Evolutionary conservation across 2,113 vertebrate species (phyloP).

Genomic region (Alethe diademata): DNA sequence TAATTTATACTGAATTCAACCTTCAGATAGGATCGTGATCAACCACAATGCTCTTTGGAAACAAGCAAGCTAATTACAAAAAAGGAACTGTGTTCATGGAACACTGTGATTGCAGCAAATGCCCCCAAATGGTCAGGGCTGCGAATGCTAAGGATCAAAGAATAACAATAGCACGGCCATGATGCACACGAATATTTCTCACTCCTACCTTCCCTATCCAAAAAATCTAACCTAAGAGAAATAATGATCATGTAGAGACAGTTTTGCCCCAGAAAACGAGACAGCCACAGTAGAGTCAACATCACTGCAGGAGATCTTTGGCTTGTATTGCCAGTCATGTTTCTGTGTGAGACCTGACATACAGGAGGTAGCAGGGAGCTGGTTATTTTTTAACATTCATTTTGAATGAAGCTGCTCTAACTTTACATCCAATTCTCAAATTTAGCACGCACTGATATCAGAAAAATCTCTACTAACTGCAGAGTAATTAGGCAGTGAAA

Average conservation of each 20-base stretch:
- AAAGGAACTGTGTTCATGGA: neutral
- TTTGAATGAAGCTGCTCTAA: neutral
- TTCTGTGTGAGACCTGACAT: neutral
- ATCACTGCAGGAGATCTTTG: neutral
- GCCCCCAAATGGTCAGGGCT: neutral
- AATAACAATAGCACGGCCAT: neutral
- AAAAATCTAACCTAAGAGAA: neutral
- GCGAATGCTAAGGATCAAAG: neutral
- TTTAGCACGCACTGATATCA: neutral
- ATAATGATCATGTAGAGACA: neutral
- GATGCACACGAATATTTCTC: neutral
- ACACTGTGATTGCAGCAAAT: neutral
- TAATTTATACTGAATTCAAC: neutral
- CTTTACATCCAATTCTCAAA: neutral
- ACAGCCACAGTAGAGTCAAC: neutral
- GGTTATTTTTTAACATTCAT: neutral
- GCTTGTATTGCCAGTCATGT: neutral
- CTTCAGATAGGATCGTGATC: neutral
- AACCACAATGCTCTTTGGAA: neutral
- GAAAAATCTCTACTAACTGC: neutral
- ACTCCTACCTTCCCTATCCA: neutral
- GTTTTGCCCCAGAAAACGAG: neutral
- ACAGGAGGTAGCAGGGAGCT: neutral
- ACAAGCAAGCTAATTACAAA: neutral
- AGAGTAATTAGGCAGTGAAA: neutral